Base-by-base conservation (phyloP, 2,888 invertebrate species). In the Hemistola chrysoprasaria region DNA sequence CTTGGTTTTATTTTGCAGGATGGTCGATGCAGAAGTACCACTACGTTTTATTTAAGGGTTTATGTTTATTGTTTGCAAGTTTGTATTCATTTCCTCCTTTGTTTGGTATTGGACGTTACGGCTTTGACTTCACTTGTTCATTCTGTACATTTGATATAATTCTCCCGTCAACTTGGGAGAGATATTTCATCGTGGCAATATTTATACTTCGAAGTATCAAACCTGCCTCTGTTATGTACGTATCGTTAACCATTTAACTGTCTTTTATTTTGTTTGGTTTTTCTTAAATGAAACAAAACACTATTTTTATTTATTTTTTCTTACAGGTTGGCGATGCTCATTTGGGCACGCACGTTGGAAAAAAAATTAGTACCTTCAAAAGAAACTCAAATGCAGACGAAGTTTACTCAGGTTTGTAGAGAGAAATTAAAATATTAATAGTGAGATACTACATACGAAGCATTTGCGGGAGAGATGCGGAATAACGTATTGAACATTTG, bases 61-160 rank as follows among this genome's bases (percentile, higher is more conserved):
- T 82, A 0, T 80, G 79, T 37, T 53, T 86, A 47, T 56, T 78
- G 3, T 76, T 84, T 33, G 70, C 85, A 0, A 38, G 61, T 9
- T 38, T 75, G 1, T 88, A 87, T 44, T 77, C 90, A 4, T 32
- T 72, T 7, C 71, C 82, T 1, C 86, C 88, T 0, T 31, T 83
- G 4, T 53, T 84, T 11, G 78, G 83, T n/a, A 44, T 81, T 24
- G 87, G 87, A 10, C 59, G 62, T 8, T 90, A 78, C 53, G 72
- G 59, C 0, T 70, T 70, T 28, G 90, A 90, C 51, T 81, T 86
- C 30, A 67, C 79, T 5, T 90, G 90, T 30, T 63, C 71, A 6
- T 63, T 67, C 1, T 90, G 85, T 48, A 76, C 80, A 2, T 71
- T 79, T 32, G 79, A 89, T 44, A 64, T 90, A 77, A 63, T 75